Percentiles rank a stretch among this genome's conserved stretches.
Evolutionary conservation across 2,888 invertebrate genomes (phyloP).

Genomic region (Lapara coniferarum): DNA sequence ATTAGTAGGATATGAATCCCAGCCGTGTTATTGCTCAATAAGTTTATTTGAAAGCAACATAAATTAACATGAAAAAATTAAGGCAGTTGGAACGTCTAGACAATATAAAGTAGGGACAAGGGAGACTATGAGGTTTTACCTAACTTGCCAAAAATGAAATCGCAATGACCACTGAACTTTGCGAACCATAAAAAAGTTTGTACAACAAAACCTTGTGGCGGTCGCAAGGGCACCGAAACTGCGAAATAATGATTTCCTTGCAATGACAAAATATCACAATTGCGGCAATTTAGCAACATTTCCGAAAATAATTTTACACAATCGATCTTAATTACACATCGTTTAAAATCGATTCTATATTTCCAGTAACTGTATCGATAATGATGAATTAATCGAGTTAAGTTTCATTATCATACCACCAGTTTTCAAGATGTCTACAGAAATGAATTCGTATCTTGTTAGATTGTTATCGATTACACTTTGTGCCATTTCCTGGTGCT

Average conservation of each 20-base stretch:
- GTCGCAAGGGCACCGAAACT: conserved; percentile 26
- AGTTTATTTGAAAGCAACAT: too few species aligned
- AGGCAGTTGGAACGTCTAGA: neutral
- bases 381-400: neutral
- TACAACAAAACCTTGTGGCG: conserved; percentile 27
- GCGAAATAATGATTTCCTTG: conserved; percentile 27
- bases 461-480: neutral
- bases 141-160: conserved; percentile 6
- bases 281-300: conserved; percentile 20
- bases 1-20: too few species aligned
- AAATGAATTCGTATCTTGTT: neutral
- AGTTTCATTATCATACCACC: neutral
- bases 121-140: neutral
- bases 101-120: neutral
- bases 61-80: too few species aligned
- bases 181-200: conserved; percentile 23
- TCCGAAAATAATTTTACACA: conserved; percentile 10
- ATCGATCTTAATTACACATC: neutral
- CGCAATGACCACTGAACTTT: conserved; percentile 25
- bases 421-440: neutral
- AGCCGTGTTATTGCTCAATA: too few species aligned
- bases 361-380: neutral
- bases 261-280: conserved; percentile 23
- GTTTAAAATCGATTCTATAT: neutral
- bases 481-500: conserved; percentile 4